Evolutionary conservation across 2,888 invertebrate species (phyloP), one percentile per base, ranked within the genome.

Genomic region (Troides helena): DNA sequence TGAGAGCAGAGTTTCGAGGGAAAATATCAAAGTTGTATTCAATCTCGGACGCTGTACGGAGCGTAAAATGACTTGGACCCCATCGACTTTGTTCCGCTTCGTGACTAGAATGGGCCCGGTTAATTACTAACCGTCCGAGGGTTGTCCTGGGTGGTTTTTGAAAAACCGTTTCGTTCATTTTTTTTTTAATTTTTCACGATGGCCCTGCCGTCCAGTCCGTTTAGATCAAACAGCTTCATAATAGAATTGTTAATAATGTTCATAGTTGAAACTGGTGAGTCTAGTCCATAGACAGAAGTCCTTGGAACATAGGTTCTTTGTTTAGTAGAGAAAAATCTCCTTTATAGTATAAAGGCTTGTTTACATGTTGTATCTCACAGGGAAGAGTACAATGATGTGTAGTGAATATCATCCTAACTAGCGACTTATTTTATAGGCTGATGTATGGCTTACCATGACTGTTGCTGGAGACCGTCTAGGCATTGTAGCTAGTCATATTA

Each of bases 1-100:
- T 73, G 72, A 71, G 70, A 67, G 68, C 21, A 57, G 68, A 71
- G 70, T 63, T 65, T 72, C 53, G 68, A 68, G 46, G 70, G 74
- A 77, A 78, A 79, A 80, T 79, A 80, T 79, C 75, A 75, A 78
- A 79, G 77, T 81, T 80, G 80, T 78, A 81, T 81, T 81, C 79
- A 80, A 80, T 81, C 76, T 76, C 65, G 72, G 76, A 68, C 68
- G 74, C 65, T 72, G 76, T 76, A 76, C 75, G 77, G 72, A 78
- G 77, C 79, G 80, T 75, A 76, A 80, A 80, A 81, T 78, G 76
- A 78, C 69, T 76, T 75, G 74, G 70, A 50, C 72, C 68, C 68
- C 71, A 71, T 71, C 71, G 67, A 71, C 68, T 68, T 68, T 68
- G 70, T 71, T 68, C 71, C 70, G 67, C 69, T 57, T 70, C 71